Conservation (phyloP, 2,113 vertebrate genomes). For the Seriola dumerili region DNA sequence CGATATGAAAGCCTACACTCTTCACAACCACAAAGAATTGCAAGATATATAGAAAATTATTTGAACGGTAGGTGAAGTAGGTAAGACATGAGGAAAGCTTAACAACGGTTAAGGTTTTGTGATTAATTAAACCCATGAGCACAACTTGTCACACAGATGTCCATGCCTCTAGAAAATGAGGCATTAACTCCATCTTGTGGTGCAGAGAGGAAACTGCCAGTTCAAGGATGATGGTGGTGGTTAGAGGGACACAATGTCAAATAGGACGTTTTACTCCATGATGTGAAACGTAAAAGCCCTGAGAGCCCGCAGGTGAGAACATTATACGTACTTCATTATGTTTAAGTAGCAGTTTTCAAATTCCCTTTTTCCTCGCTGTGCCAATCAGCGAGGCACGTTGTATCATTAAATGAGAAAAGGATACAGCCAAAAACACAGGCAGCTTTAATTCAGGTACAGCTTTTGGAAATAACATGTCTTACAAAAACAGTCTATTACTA, state of each 20-base stretch:
- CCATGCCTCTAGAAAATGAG: not conserved
- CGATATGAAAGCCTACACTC: not conserved
- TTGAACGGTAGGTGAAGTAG: too few species aligned
- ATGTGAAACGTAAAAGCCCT: not conserved
- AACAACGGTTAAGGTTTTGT: not conserved
- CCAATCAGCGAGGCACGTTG: not conserved
- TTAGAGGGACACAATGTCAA: not conserved
- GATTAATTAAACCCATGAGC: too few species aligned
- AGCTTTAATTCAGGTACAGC: constrained; percentile 46
- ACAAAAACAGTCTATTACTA: constrained; percentile 41
- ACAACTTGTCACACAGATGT: not conserved
- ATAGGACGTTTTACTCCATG: not conserved
- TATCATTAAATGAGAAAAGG: not conserved
- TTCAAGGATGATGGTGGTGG: not conserved
- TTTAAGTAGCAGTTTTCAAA: not conserved
- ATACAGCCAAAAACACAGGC: constrained; percentile 39
- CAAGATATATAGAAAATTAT: not conserved
- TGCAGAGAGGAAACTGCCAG: constrained; percentile 5
- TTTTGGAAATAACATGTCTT: constrained; percentile 39
- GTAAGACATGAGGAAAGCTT: not conserved
- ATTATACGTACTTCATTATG: not conserved
- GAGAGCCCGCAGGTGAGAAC: not conserved
- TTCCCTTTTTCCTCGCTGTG: not conserved
- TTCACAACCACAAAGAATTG: not conserved
- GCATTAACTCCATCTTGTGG: constrained; percentile 63